phyloP scores from a whole-genome alignment of 2,113 vertebrate genomes.

The Pseudorectes ferrugineus region DNA sequence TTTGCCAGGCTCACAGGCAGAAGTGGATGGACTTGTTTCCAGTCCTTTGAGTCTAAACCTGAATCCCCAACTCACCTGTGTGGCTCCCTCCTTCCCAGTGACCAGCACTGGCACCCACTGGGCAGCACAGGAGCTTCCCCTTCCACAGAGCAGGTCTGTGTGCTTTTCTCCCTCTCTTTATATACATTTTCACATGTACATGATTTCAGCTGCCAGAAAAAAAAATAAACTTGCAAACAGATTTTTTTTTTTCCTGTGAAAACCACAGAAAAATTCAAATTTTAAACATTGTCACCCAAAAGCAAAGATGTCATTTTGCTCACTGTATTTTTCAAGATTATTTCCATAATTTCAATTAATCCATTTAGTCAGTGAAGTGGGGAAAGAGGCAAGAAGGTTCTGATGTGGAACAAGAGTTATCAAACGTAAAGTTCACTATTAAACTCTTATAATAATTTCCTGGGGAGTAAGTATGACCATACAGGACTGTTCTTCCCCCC shows the following conservation, averaged over 20 bases:
- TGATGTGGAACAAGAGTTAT: not conserved
- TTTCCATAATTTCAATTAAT: not conserved
- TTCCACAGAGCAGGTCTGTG: not conserved
- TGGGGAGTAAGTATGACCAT: not conserved
- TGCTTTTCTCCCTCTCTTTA: not conserved
- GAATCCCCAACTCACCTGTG: not conserved
- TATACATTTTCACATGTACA: not conserved
- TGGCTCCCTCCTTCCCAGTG: not conserved
- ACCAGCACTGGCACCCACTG: not conserved
- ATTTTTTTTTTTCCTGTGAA: not conserved
- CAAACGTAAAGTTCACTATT: not conserved
- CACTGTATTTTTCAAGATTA: not conserved
- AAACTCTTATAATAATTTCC: not conserved
- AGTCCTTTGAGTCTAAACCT: not conserved
- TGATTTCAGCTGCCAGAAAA: not conserved
- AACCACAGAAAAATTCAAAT: not conserved
- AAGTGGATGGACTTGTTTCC: not conserved
- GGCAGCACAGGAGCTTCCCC: not conserved
- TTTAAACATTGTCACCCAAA: not conserved
- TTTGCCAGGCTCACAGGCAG: not conserved
- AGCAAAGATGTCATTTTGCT: not conserved
- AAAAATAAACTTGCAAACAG: not conserved
- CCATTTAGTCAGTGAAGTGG: not conserved
- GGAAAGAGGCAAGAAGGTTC: not conserved
- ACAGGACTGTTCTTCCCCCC: not conserved